Percentiles rank a stretch among this genome's conserved stretches.
Evolutionary conservation across 1,140 invertebrate genomes (phyloP).

Genomic region (Drosophila ercepeae): DNA sequence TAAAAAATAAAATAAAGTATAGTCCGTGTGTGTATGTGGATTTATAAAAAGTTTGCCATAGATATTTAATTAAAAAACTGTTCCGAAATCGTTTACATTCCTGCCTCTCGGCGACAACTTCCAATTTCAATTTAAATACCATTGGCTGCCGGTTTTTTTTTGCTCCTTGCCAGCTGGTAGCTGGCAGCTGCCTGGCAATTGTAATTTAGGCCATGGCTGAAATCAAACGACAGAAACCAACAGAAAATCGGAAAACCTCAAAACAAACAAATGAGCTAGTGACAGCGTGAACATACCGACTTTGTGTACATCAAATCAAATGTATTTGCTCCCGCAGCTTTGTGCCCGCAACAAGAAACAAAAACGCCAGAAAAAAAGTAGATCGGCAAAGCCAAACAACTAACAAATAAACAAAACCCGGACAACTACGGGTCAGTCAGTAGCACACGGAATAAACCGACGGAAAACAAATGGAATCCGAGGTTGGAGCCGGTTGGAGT

Average conservation of each 20-base stretch:
- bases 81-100: neutral
- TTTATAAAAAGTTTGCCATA: neutral
- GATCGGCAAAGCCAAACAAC: slow-evolving; percentile 59
- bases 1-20: no score
- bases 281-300: slow-evolving; percentile 38
- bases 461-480: slow-evolving; percentile 41
- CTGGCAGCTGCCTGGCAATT: slow-evolving; percentile 25
- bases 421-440: slow-evolving; percentile 17
- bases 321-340: slow-evolving; percentile 67
- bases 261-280: slow-evolving; percentile 63
- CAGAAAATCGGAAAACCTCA: slow-evolving; percentile 58
- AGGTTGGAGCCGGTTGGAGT: slow-evolving; percentile 24
- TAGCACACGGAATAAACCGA: slow-evolving; percentile 19
- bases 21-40: no score
- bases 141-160: slow-evolving; percentile 6
- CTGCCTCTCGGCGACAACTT: slow-evolving; percentile 5
- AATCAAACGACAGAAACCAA: slow-evolving; percentile 40
- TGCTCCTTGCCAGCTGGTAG: neutral
- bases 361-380: slow-evolving; percentile 20
- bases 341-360: slow-evolving; percentile 19
- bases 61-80: neutral
- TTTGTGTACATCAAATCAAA: slow-evolving; percentile 62
- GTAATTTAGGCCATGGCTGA: slow-evolving; percentile 33
- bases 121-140: slow-evolving; percentile 33
- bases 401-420: slow-evolving; percentile 47